Percentiles rank a stretch among this genome's conserved stretches.
Conservation (phyloP, 2,113 vertebrate species). For the Apodemus speciosus region DNA sequence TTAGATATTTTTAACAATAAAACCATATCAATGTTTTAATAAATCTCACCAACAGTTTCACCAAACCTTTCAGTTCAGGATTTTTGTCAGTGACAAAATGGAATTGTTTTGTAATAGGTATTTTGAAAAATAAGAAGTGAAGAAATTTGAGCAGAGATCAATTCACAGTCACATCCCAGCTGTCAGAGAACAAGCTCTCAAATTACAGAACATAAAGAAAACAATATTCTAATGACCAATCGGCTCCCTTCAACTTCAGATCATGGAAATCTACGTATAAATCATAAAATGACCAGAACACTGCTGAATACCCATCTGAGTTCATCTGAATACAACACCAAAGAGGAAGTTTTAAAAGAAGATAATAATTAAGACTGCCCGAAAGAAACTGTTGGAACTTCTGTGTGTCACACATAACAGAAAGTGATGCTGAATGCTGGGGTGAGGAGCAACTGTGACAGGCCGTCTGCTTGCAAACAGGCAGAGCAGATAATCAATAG, state of each 20-base stretch:
- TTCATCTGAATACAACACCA: background rate
- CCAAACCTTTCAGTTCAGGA: background rate
- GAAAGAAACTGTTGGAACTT: background rate
- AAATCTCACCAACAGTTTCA: background rate
- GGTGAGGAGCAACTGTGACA: background rate
- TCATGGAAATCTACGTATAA: background rate
- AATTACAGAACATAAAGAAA: constrained; percentile 7
- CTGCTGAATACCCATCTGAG: background rate
- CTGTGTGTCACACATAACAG: background rate
- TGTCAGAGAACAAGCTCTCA: background rate
- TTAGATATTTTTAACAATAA: background rate
- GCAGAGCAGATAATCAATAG: background rate
- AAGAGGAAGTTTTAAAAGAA: background rate
- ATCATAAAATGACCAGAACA: background rate
- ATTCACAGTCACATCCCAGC: background rate
- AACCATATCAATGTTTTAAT: background rate
- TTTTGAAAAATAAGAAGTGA: constrained; percentile 20
- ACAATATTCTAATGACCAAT: background rate
- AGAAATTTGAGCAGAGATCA: background rate
- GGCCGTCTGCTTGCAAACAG: background rate
- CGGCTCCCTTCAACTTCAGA: background rate
- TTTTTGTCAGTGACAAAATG: background rate
- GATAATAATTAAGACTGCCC: background rate
- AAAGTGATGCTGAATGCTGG: background rate
- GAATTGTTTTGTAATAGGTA: constrained; percentile 14